Evolutionary conservation across 2,797 vertebrate species (phyloP), one percentile per base, ranked within the genome.

Genomic region (Poecile montanus): DNA sequence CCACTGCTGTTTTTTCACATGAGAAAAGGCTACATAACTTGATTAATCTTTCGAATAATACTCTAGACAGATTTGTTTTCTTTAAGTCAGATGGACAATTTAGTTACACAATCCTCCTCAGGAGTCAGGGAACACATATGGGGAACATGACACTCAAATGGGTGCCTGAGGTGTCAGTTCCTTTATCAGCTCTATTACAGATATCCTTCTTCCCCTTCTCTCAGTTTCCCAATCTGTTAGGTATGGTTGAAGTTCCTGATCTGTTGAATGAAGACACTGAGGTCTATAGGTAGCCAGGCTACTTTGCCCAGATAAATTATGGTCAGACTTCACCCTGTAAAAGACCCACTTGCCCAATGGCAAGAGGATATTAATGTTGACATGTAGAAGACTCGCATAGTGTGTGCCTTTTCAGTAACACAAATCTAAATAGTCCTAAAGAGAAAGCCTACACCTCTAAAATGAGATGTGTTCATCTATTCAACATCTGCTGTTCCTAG

Each of bases 141-240:
- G 14, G 7, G 8, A 74, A 54, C 6, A 20, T 1, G 2, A 75
- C 1, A 12, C 32, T 87, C 48, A 92, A 42, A 45, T 0, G 1
- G 4, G 16, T 70, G 5, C 6, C 68, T 60, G 71, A 94, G 10
- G 18, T 50, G 20, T 61, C 6, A 3, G 27, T 50, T 81, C 45
- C 51, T 75, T 58, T 58, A n/a, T 66, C 23, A 73, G 26, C 30
- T 76, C 9, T 62, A 2, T 78, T 51, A 68, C 13, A 67, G 54
- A n/a, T 36, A 32, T 10, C 9, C 45, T 67, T 14, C 13, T 50
- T 88, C 17, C 26, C 15, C 5, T 86, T 8, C 26, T 76, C 71
- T n/a, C 29, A 22, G 16, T 91, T 92, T 95, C 67, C 45, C 38
- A 10, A 20, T 42, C 57, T 78, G 7, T 80, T 68, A 85, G 20